These are phyloP conservation scores for Crocodylus rhombifer DNA, from an alignment of 2,797 vertebrate species.

Conservation along the genomic window DNA sequence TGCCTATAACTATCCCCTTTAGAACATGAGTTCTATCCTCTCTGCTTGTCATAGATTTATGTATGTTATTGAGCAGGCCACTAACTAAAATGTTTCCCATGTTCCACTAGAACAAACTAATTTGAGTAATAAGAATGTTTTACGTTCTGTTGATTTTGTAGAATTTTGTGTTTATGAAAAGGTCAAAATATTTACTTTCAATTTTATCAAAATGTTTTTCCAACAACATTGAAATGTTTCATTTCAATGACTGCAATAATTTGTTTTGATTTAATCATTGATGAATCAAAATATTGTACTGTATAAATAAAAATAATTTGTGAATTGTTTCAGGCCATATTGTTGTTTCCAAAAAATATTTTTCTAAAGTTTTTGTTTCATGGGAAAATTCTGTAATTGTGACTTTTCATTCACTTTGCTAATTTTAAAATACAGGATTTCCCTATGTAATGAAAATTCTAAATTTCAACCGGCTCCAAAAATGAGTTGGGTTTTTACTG, in stretches of 20 bases:
- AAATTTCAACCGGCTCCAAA: background rate
- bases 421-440: background rate
- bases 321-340: background rate
- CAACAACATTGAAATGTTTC: background rate
- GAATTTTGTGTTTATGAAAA: background rate
- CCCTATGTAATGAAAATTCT: background rate
- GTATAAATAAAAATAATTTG: background rate
- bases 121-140: background rate
- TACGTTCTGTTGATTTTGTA: background rate
- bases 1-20: no score
- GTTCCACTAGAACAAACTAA: background rate
- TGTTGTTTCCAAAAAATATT: background rate
- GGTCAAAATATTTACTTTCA: background rate
- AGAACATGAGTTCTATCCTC: background rate
- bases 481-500: background rate
- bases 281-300: background rate
- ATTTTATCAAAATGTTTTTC: fast-evolving
- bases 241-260: background rate
- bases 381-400: background rate
- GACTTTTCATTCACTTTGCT: background rate
- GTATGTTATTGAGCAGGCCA: background rate
- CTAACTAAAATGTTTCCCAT: background rate
- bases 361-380: background rate
- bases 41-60: background rate
- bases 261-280: background rate